phyloP scores from a whole-genome alignment of 2,797 vertebrate species.

The Cuculus canorus region DNA sequence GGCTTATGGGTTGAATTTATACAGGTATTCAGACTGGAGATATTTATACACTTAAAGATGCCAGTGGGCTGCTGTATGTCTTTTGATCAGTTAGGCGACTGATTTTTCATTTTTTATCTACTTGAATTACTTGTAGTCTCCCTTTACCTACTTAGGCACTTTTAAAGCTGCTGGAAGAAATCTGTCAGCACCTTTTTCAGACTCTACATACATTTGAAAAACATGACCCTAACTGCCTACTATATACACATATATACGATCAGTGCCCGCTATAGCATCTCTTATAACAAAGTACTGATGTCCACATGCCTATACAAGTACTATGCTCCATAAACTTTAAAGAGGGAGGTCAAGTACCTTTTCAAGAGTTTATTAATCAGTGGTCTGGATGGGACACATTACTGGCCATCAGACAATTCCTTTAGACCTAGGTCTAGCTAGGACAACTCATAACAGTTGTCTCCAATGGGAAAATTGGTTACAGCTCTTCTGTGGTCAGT shows the following conservation, averaged over 20 bases:
- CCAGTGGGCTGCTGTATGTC: neutral
- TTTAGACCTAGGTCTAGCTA: neutral
- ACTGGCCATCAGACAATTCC: neutral
- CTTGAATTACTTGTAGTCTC: neutral
- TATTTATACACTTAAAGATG: neutral
- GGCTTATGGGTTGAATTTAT: neutral
- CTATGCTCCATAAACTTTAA: neutral
- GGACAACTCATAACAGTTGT: neutral
- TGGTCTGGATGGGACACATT: neutral
- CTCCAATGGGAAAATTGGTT: neutral
- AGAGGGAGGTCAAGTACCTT: neutral
- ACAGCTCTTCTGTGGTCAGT: neutral
- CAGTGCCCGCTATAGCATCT: neutral
- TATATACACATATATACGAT: no score
- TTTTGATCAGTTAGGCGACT: neutral
- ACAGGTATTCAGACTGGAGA: neutral
- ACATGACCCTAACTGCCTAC: no score
- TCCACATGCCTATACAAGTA: accelerated
- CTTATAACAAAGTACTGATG: neutral
- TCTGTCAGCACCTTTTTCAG: neutral
- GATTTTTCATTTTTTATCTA: neutral
- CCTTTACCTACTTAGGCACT: neutral
- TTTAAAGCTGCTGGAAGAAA: neutral
- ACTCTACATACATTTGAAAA: neutral
- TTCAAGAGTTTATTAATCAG: neutral